These are phyloP conservation scores for Ischnus inquisitorius DNA, from an alignment of 2,888 invertebrate genomes.

Conservation along the genomic window DNA sequence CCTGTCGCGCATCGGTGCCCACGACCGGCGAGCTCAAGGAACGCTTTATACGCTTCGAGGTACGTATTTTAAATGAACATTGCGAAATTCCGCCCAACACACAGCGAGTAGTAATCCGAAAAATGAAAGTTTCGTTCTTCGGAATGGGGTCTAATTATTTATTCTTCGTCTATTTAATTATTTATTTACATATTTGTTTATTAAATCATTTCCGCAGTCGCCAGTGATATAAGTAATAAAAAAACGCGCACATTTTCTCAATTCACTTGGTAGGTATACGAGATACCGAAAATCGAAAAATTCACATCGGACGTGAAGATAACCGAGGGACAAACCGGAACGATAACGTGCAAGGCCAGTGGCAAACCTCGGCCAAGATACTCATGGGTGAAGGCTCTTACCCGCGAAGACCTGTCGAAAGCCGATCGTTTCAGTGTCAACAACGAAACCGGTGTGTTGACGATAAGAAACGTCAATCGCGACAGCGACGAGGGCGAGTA, in stretches of 20 bases:
- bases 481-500: constrained; percentile 94
- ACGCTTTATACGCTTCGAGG: constrained; percentile 93
- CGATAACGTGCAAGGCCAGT: constrained; percentile 91
- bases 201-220: background rate
- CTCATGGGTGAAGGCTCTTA: constrained; percentile 93
- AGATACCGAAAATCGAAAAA: constrained; percentile 90
- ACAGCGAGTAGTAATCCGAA: no score
- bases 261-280: constrained; percentile 88
- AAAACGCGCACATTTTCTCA: background rate
- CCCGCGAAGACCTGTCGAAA: constrained; percentile 90
- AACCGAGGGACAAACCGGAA: constrained; percentile 92
- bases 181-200: no score
- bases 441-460: constrained; percentile 90
- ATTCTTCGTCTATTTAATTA: no score
- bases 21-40: constrained; percentile 93
- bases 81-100: no score
- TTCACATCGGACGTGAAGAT: constrained; percentile 89
- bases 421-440: constrained; percentile 91
- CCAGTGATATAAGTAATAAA: no score
- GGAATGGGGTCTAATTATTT: no score
- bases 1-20: constrained; percentile 94
- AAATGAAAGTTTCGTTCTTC: no score
- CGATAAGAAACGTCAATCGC: constrained; percentile 91
- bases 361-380: constrained; percentile 95
- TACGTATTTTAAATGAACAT: constrained; percentile 76